These are phyloP conservation scores for Melanostigma gelatinosum DNA, from an alignment of 2,113 vertebrate genomes.

Conservation along the genomic window DNA sequence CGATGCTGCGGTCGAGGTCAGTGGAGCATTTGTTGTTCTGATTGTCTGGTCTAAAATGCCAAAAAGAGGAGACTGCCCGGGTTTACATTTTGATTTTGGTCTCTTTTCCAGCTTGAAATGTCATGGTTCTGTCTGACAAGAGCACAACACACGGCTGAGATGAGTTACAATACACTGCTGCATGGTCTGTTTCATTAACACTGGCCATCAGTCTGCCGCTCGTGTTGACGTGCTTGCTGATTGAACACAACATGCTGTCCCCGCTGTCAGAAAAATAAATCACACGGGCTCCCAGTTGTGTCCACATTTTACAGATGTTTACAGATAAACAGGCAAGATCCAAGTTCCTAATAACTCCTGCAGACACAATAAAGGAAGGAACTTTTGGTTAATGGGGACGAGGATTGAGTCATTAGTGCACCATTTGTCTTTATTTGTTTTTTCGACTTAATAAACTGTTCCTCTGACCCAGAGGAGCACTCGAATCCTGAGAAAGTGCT, in stretches of 20 bases:
- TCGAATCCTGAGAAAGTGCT: neutral
- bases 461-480: neutral
- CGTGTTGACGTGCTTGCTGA: constrained; percentile 79
- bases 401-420: constrained; percentile 1
- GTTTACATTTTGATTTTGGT: constrained; percentile 3
- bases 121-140: neutral
- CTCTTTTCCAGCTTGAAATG: neutral
- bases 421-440: neutral
- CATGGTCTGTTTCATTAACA: constrained; percentile 81
- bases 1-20: constrained; percentile 14
- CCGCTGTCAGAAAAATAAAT: constrained; percentile 68
- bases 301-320: neutral
- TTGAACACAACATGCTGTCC: constrained; percentile 85
- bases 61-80: neutral
- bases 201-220: constrained; percentile 84
- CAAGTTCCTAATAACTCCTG: constrained; percentile 89
- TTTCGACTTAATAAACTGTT: constrained; percentile 14
- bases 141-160: neutral
- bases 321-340: constrained; percentile 83
- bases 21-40: constrained; percentile 24
- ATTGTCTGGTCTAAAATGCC: constrained; percentile 10
- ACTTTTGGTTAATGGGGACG: neutral
- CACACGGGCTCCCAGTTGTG: neutral
- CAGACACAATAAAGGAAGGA: constrained; percentile 44
- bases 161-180: neutral